These are phyloP conservation scores for Chirona hameri DNA, from an alignment of 2,888 invertebrate species.

Conservation along the genomic window DNA sequence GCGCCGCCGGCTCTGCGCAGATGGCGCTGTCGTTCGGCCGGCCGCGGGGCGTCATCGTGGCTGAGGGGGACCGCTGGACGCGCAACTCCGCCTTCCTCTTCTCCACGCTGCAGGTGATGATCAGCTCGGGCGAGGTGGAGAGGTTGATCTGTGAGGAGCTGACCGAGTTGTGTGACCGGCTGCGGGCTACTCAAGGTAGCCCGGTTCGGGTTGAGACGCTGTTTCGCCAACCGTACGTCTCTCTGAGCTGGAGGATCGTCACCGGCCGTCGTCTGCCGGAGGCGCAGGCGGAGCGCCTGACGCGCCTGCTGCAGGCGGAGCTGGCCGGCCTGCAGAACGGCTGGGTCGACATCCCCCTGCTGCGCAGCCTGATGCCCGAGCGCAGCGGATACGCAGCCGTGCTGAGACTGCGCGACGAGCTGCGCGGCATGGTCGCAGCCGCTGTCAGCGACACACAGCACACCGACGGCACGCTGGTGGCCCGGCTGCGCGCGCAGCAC, in stretches of 20 bases:
- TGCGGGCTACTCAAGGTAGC: not conserved
- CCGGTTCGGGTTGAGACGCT: not conserved
- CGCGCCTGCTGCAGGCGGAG: not conserved
- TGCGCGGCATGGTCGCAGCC: not conserved
- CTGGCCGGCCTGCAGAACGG: not conserved
- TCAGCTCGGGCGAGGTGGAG: not conserved
- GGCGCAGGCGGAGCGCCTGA: not conserved
- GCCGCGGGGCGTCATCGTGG: not conserved
- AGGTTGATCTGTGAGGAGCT: not conserved
- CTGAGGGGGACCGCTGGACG: conserved; percentile 10
- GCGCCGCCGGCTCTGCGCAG: not conserved
- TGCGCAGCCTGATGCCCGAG: not conserved
- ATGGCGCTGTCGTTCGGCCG: not conserved
- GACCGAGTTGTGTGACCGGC: not conserved
- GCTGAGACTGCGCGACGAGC: not conserved
- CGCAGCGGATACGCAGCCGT: not conserved
- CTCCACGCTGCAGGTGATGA: not conserved
- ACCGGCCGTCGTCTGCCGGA: not conserved
- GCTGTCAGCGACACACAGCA: not conserved
- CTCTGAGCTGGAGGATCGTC: not conserved
- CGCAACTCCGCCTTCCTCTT: not conserved
- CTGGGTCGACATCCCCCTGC: not conserved
- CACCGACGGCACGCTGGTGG: not conserved
- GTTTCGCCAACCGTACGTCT: not conserved
- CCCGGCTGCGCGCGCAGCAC: not conserved